Conservation (phyloP, 64 coral and sea anemone genomes). For the Montipora capricornis region DNA sequence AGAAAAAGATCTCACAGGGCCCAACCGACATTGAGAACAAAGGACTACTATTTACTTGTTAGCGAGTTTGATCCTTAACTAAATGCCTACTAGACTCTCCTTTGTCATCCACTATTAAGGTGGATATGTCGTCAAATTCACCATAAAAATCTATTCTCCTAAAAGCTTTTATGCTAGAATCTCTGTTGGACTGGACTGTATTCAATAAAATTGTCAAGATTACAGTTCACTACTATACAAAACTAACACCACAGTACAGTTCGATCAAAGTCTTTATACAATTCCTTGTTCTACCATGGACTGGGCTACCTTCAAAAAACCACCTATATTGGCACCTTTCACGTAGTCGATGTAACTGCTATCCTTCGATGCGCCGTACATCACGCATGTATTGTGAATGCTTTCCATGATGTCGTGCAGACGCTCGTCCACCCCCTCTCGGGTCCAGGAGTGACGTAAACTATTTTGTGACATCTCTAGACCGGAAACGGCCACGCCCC, state of each 20-base stretch:
- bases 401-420: constrained; percentile 96
- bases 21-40: too few relatives aligned
- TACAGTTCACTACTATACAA: background rate
- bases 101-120: background rate
- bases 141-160: background rate
- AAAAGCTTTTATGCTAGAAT: background rate
- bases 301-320: constrained; percentile 89
- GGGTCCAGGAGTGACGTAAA: constrained; percentile 82
- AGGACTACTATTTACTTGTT: background rate
- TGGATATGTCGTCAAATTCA: background rate
- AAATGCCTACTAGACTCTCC: background rate
- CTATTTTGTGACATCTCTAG: constrained; percentile 96
- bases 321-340: constrained; percentile 88
- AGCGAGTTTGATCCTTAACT: background rate
- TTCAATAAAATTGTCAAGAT: background rate
- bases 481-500: constrained; percentile 93
- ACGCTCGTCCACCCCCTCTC: constrained; percentile 87
- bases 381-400: constrained; percentile 86
- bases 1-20: too few relatives aligned
- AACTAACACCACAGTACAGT: background rate
- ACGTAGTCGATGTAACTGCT: constrained; percentile 82
- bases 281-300: constrained; percentile 95
- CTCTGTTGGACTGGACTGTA: background rate
- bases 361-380: constrained; percentile 71
- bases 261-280: constrained; percentile 43